Evolutionary conservation across 2,113 vertebrate species (phyloP).

Genomic region (Crypturellus undulatus): DNA sequence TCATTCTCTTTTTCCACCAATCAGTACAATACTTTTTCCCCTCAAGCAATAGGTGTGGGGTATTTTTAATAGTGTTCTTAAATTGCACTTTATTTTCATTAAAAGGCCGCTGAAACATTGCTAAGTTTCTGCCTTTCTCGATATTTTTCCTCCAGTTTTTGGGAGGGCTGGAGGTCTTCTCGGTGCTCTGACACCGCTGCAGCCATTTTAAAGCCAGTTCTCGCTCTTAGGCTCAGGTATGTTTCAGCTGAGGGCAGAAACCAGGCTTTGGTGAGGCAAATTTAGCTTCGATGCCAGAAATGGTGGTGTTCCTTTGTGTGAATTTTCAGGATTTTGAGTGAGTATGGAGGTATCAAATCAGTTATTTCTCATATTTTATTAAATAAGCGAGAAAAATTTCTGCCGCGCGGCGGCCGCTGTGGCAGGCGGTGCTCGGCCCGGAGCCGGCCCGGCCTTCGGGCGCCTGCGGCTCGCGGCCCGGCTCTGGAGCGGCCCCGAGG

Average conservation of each 20-base stretch:
- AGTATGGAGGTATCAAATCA: not conserved
- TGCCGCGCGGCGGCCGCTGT: not conserved
- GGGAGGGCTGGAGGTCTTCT: not conserved
- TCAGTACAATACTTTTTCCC: not conserved
- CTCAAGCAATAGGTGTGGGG: not conserved
- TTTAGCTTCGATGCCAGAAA: not conserved
- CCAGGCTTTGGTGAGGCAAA: not conserved
- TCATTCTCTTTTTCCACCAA: not conserved
- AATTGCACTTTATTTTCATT: not conserved
- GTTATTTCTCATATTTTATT: not conserved
- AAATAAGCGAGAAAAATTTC: not conserved
- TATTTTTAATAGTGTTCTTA: not conserved
- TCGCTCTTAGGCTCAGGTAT: not conserved
- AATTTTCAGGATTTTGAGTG: not conserved
- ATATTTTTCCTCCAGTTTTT: not conserved
- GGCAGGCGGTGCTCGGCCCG: not conserved
- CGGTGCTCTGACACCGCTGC: no score
- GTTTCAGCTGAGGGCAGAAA: not conserved
- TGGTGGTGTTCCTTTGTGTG: not conserved
- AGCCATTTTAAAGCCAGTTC: not conserved
- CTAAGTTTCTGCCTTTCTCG: not conserved
- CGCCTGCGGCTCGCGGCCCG: no score
- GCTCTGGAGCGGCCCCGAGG: no score
- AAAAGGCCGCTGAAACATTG: not conserved
- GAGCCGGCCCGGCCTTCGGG: no score